Percentiles rank a stretch among this genome's conserved stretches.
These are phyloP conservation scores for Conus betulinus DNA, from an alignment of 1,140 invertebrate species.

Conservation along the genomic window DNA sequence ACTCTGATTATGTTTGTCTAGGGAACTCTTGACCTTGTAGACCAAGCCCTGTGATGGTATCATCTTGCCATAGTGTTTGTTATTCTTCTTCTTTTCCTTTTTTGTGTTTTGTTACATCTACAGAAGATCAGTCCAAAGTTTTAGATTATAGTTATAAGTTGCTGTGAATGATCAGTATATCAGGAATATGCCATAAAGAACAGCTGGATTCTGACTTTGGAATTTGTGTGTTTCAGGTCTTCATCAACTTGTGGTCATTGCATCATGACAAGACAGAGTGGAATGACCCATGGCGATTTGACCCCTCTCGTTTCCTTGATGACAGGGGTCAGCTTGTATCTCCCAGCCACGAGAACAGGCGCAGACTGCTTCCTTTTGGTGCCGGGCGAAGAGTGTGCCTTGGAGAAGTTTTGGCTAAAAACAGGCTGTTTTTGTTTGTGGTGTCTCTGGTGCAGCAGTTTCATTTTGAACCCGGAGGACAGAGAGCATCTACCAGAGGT, in stretches of 20 bases:
- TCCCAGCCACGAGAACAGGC: slow-evolving; percentile 50
- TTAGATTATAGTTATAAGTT: too few relatives aligned
- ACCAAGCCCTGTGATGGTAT: too few relatives aligned
- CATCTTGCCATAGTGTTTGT: too few relatives aligned
- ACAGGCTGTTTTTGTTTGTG: slow-evolving; percentile 71
- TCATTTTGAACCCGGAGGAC: slow-evolving; percentile 52
- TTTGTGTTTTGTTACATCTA: too few relatives aligned
- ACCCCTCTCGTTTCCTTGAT: slow-evolving; percentile 79
- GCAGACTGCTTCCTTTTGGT: slow-evolving; percentile 61
- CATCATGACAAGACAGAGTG: slow-evolving; percentile 86
- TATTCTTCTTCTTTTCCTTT: too few relatives aligned
- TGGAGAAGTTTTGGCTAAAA: slow-evolving; percentile 71
- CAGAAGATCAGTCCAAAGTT: too few relatives aligned
- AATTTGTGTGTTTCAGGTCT: slow-evolving; percentile 75
- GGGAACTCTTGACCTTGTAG: too few relatives aligned
- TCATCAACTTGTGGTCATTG: slow-evolving; percentile 89
- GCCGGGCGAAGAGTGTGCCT: slow-evolving; percentile 70
- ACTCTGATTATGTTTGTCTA: too few relatives aligned
- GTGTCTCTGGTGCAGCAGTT: slow-evolving; percentile 75
- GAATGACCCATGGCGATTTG: slow-evolving; percentile 83
- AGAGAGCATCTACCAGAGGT: slow-evolving; percentile 50
- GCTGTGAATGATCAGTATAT: neutral
- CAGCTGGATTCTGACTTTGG: neutral
- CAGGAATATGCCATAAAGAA: too few relatives aligned
- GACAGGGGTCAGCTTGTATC: slow-evolving; percentile 51